Evolutionary conservation across 2,888 invertebrate genomes (phyloP).

Genomic region (Gasteruption jaculator): DNA sequence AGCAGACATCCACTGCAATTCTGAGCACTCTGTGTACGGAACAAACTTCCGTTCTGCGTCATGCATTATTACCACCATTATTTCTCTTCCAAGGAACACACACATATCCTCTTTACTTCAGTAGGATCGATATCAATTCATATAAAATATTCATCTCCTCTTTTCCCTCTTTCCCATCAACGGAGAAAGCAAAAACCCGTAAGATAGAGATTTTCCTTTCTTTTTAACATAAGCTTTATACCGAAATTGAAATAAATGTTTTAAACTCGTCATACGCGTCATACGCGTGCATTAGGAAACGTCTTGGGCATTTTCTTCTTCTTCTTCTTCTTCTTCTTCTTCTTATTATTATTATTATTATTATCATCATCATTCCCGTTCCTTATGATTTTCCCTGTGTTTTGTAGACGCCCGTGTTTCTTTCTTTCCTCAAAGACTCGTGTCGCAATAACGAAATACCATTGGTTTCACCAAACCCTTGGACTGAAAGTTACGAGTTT

Average conservation of each 20-base stretch:
- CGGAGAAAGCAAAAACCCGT: not conserved
- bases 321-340: slow-evolving; percentile 19
- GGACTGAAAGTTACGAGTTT: slow-evolving; percentile 43
- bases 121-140: no score
- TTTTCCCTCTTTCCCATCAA: not conserved
- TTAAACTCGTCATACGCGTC: no score
- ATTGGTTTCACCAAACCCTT: slow-evolving; percentile 30
- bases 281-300: slow-evolving; percentile 23
- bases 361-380: no score
- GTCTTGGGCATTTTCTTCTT: slow-evolving; percentile 22
- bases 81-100: no score
- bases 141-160: no score
- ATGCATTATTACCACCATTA: slow-evolving; percentile 14
- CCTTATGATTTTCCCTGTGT: slow-evolving; percentile 21
- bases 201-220: not conserved
- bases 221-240: not conserved
- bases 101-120: no score
- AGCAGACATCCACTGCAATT: slow-evolving; percentile 14
- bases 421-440: not conserved
- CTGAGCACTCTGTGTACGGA: slow-evolving; percentile 28
- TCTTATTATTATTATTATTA: no score
- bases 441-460: slow-evolving; percentile 44
- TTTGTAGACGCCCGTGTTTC: slow-evolving; percentile 9
- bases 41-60: slow-evolving; percentile 35
- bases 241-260: no score